Percentiles rank a stretch among this genome's conserved stretches.
Evolutionary conservation across 2,888 invertebrate species (phyloP).

Genomic region (Diabrotica balteata): DNA sequence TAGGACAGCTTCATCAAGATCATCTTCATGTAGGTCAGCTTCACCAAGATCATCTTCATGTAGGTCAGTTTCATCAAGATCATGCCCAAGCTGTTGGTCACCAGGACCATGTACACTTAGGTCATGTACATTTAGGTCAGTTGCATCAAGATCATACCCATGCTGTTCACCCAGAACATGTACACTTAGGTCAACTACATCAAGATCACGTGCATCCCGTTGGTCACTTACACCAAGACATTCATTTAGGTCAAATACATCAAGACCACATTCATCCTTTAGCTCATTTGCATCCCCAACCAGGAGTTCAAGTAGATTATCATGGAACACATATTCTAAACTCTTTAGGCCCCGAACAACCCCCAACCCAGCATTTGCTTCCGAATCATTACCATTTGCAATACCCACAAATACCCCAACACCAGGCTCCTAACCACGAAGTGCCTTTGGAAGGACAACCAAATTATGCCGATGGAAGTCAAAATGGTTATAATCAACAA

Average conservation of each 20-base stretch:
- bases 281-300: conserved; percentile 8
- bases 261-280: not conserved
- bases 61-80: not conserved
- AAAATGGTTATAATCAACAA: conserved; percentile 28
- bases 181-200: not conserved
- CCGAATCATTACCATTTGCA: conserved; percentile 35
- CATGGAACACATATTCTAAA: conserved; percentile 41
- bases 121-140: not conserved
- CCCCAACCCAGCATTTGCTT: conserved; percentile 32
- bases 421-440: conserved; percentile 8
- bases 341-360: conserved; percentile 30
- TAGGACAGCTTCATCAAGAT: not conserved
- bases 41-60: not conserved
- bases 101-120: not conserved
- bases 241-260: conserved; percentile 10
- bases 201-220: too few relatives aligned
- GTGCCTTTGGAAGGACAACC: not conserved
- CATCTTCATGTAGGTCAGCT: not conserved
- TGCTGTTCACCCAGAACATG: not conserved
- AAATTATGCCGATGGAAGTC: not conserved
- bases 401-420: conserved; percentile 35
- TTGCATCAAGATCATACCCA: not conserved
- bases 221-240: not conserved
- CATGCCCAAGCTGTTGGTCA: not conserved
- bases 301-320: conserved; percentile 36